These are phyloP conservation scores for Corythornis madagascariensis DNA, from an alignment of 2,113 vertebrate genomes.

Conservation along the genomic window DNA sequence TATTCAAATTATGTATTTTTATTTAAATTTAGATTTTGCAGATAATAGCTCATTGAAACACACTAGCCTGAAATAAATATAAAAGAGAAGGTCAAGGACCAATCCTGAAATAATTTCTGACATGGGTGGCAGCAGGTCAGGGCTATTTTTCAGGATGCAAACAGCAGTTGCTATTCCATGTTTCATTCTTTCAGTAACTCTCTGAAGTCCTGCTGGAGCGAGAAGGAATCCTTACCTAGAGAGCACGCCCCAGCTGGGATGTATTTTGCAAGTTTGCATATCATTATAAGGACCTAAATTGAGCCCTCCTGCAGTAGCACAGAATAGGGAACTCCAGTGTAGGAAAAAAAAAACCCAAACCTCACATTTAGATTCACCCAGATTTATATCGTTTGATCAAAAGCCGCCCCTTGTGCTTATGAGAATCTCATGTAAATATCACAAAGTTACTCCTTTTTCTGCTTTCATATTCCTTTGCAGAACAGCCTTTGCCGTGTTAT, in stretches of 20 bases:
- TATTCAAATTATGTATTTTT: neutral
- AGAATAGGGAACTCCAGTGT: neutral
- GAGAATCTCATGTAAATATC: conserved; percentile 64
- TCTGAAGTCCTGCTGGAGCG: neutral
- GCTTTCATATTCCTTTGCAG: conserved; percentile 23
- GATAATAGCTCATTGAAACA: neutral
- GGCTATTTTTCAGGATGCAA: neutral
- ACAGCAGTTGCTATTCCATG: neutral
- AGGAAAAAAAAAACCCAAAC: neutral
- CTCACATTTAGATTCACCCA: conserved; percentile 57
- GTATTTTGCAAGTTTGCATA: conserved; percentile 22
- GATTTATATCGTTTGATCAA: conserved; percentile 67
- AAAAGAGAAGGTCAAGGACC: neutral
- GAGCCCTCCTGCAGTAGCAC: neutral
- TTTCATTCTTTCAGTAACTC: neutral
- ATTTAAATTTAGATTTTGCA: neutral
- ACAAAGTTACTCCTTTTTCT: conserved; percentile 43
- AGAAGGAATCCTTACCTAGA: conserved; percentile 11
- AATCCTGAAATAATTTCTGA: neutral
- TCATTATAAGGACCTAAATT: conserved; percentile 22
- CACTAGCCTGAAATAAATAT: neutral
- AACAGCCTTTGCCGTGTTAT: conserved; percentile 20
- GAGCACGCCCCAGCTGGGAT: neutral
- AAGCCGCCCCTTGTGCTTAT: conserved; percentile 58
- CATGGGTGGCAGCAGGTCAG: neutral